Evolutionary conservation across 2,888 invertebrate species (phyloP).

Genomic region (Drosophila neotestacea): DNA sequence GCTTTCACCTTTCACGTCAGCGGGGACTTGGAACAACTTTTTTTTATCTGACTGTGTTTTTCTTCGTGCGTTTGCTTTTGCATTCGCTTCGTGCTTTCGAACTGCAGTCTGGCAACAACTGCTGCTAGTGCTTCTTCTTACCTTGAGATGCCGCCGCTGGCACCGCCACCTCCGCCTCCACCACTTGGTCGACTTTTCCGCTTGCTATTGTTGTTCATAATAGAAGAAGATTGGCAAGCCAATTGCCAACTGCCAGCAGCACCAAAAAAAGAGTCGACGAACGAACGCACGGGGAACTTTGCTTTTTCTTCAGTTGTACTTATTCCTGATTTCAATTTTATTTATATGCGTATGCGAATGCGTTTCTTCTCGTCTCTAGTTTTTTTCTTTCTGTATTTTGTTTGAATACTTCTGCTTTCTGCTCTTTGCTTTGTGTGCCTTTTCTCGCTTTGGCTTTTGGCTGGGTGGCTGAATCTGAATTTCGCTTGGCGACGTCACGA

Average conservation of each 20-base stretch:
- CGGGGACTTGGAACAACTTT: slow-evolving; percentile 34
- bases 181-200: slow-evolving; percentile 92
- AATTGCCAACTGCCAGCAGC: slow-evolving; percentile 66
- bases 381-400: slow-evolving; percentile 37
- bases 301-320: slow-evolving; percentile 43
- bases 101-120: slow-evolving; percentile 33
- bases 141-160: slow-evolving; percentile 80
- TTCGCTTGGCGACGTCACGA: slow-evolving; percentile 67
- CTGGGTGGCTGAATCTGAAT: slow-evolving; percentile 52
- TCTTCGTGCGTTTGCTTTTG: slow-evolving; percentile 58
- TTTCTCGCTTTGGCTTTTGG: slow-evolving; percentile 45
- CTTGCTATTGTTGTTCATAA: slow-evolving; percentile 88
- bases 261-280: slow-evolving; percentile 57
- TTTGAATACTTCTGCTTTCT: slow-evolving; percentile 31
- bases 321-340: slow-evolving; percentile 60
- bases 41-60: slow-evolving; percentile 39
- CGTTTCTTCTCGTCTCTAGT: slow-evolving; percentile 45
- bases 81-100: slow-evolving; percentile 59
- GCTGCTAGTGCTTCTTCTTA: slow-evolving; percentile 72
- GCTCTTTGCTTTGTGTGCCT: slow-evolving; percentile 28
- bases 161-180: slow-evolving; percentile 67
- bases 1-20: slow-evolving; percentile 61
- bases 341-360: slow-evolving; percentile 35
- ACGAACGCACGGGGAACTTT: slow-evolving; percentile 48
- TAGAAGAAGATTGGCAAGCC: slow-evolving; percentile 64